phyloP scores from a whole-genome alignment of 2,888 invertebrate species.

The Eurois occulta region DNA sequence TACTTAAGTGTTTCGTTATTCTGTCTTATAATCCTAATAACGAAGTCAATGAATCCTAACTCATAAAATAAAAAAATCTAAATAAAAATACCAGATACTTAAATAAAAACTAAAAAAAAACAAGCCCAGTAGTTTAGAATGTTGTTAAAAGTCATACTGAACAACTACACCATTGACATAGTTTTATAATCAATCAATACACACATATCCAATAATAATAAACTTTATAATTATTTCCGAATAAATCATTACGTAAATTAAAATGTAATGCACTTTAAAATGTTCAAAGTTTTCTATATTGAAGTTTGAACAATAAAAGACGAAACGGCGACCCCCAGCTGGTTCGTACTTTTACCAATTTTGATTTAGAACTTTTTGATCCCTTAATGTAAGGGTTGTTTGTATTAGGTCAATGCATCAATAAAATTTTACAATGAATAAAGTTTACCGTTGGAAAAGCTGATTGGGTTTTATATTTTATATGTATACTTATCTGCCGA shows the following conservation, averaged over 20 bases:
- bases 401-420: slow-evolving; percentile 26
- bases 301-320: slow-evolving; percentile 45
- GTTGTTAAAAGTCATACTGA: too few species aligned
- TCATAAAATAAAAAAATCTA: too few species aligned
- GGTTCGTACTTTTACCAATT: slow-evolving; percentile 46
- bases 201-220: background rate
- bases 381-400: slow-evolving; percentile 45
- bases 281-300: slow-evolving; percentile 25
- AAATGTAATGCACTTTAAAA: slow-evolving; percentile 31
- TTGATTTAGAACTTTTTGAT: slow-evolving; percentile 37
- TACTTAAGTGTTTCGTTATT: too few species aligned
- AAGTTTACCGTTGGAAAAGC: background rate
- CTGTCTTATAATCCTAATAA: too few species aligned
- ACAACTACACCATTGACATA: too few species aligned
- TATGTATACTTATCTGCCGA: too few species aligned
- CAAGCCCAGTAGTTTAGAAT: too few species aligned
- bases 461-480: background rate
- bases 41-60: too few species aligned
- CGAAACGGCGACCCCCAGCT: slow-evolving; percentile 22
- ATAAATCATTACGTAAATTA: slow-evolving; percentile 29
- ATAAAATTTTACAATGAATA: slow-evolving; percentile 4
- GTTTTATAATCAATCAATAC: too few species aligned
- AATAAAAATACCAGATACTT: too few species aligned
- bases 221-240: too few species aligned
- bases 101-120: too few species aligned